Conservation (phyloP, 2,888 invertebrate genomes). For the Aethes cnicana region DNA sequence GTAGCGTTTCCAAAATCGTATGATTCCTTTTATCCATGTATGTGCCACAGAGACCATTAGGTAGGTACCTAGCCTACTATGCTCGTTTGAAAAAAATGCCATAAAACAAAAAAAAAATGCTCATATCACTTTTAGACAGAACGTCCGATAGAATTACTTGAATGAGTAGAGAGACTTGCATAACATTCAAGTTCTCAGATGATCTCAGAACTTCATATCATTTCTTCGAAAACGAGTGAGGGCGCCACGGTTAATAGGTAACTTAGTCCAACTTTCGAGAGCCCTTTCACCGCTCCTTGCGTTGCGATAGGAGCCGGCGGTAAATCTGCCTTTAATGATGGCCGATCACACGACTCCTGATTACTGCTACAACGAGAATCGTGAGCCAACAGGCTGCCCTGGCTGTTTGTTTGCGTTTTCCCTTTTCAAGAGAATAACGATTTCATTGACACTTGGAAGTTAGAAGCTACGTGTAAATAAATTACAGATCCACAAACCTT, state of each 20-base stretch:
- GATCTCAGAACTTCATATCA: too few relatives aligned
- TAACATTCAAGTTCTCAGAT: not conserved
- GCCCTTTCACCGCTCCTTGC: constrained; percentile 66
- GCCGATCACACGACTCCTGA: constrained; percentile 32
- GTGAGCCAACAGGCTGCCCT: constrained; percentile 19
- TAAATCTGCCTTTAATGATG: constrained; percentile 41
- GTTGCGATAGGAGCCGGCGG: constrained; percentile 39
- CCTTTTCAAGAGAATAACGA: too few relatives aligned
- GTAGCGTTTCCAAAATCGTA: too few relatives aligned
- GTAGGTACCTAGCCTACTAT: too few relatives aligned
- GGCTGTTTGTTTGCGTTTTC: constrained; percentile 14
- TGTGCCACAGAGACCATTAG: too few relatives aligned
- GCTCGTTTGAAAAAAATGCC: too few relatives aligned
- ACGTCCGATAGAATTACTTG: constrained; percentile 16
- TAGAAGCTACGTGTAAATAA: too few relatives aligned
- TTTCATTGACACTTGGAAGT: too few relatives aligned
- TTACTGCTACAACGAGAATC: constrained; percentile 32
- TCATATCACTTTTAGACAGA: constrained; percentile 7
- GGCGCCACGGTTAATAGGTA: constrained; percentile 15
- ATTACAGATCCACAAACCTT: too few relatives aligned
- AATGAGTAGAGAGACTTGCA: constrained; percentile 7
- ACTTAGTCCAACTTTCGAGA: constrained; percentile 48
- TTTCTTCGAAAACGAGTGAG: constrained; percentile 6
- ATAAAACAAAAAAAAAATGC: too few relatives aligned
- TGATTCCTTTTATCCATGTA: too few relatives aligned